Conservation (phyloP, 1,140 invertebrate species). For the Saccostrea cuccullata region DNA sequence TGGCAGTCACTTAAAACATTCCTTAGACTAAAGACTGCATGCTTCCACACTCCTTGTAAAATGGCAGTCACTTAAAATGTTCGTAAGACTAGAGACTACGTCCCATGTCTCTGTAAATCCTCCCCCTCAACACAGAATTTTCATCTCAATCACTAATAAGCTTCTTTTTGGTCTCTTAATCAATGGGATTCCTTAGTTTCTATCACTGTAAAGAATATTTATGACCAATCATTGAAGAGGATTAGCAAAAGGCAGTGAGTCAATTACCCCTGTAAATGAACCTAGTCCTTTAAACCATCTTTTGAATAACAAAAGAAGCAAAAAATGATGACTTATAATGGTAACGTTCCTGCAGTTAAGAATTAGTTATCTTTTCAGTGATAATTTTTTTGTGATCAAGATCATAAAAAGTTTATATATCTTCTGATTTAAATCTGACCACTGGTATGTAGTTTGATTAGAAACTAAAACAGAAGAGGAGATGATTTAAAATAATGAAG, state of each 20-base stretch:
- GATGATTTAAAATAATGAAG: no score
- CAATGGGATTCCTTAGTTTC: not conserved
- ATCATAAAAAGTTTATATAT: no score
- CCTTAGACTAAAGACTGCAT: not conserved
- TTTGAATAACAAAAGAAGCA: not conserved
- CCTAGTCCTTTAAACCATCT: not conserved
- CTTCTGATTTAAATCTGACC: no score
- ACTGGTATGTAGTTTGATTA: no score
- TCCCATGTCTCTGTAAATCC: not conserved
- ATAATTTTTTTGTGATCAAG: no score
- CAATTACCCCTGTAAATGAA: not conserved
- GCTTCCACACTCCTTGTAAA: not conserved
- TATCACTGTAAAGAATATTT: conserved; percentile 9
- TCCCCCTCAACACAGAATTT: not conserved
- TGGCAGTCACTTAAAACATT: not conserved
- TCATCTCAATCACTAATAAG: conserved; percentile 5
- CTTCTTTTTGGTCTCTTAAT: not conserved
- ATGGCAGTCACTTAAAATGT: not conserved
- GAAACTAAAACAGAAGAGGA: no score
- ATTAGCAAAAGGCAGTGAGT: not conserved
- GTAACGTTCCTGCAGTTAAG: not conserved
- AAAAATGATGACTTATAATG: not conserved
- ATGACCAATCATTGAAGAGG: not conserved
- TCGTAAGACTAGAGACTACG: not conserved
- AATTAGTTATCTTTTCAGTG: no score